These are phyloP conservation scores for Python bivittatus DNA, from an alignment of 2,113 vertebrate genomes.

Conservation along the genomic window DNA sequence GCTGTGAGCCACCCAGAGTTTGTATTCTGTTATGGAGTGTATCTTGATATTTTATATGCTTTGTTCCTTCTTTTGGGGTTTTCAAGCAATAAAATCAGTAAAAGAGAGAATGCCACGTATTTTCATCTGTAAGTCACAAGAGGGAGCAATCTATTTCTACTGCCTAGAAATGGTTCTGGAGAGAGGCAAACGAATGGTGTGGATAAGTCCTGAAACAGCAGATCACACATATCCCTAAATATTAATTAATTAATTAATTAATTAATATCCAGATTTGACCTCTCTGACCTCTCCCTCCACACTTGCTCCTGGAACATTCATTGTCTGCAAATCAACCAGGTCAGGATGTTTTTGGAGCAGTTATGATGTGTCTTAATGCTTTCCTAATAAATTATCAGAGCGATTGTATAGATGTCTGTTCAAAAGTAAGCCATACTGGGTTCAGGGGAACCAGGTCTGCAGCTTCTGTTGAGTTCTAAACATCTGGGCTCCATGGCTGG, in stretches of 20 bases:
- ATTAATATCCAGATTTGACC: neutral
- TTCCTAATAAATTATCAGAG: neutral
- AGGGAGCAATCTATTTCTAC: neutral
- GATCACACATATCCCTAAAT: neutral
- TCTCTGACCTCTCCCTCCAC: neutral
- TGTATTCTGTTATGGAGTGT: neutral
- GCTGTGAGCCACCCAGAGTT: neutral
- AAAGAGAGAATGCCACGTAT: neutral
- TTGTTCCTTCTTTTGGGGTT: neutral
- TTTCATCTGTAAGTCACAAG: neutral
- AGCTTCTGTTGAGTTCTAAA: neutral
- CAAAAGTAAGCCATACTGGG: neutral
- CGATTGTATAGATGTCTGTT: neutral
- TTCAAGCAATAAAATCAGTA: neutral
- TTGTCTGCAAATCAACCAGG: neutral
- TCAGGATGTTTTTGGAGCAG: neutral
- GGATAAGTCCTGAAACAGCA: neutral
- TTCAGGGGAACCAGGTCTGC: neutral
- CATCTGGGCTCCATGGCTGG: neutral
- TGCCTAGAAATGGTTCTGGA: neutral
- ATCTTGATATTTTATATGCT: neutral
- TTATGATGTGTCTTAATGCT: neutral
- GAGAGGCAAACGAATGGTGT: neutral
- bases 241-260: too few species aligned
- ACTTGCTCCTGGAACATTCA: neutral